Percentiles rank a stretch among this genome's conserved stretches.
Evolutionary conservation across 1,140 invertebrate genomes (phyloP).

Genomic region (Colletes gigas): DNA sequence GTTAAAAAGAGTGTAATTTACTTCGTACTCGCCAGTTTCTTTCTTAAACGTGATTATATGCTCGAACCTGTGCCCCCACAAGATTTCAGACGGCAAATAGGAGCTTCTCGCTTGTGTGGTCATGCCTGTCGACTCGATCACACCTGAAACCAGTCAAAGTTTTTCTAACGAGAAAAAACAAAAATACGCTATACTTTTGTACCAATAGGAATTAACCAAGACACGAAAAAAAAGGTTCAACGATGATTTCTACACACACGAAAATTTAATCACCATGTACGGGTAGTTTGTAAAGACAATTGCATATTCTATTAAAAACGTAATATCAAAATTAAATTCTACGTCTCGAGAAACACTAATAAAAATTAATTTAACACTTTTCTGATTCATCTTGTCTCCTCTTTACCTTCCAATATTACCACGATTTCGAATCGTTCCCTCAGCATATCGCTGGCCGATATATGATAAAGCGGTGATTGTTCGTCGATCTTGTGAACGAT

Average conservation of each 20-base stretch:
- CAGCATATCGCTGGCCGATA: constrained; percentile 93
- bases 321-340: too few species aligned
- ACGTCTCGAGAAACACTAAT: too few species aligned
- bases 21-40: constrained; percentile 94
- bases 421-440: constrained; percentile 97
- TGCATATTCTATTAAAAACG: too few species aligned
- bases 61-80: constrained; percentile 97
- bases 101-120: constrained; percentile 94
- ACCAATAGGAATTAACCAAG: too few species aligned
- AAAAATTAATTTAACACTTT: too few species aligned
- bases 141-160: constrained; percentile 33
- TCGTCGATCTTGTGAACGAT: constrained; percentile 92
- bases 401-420: constrained; percentile 95
- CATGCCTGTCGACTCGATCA: constrained; percentile 95
- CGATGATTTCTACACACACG: too few species aligned
- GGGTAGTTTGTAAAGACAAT: too few species aligned
- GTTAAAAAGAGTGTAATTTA: constrained; percentile 97
- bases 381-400: background rate
- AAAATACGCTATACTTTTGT: too few species aligned
- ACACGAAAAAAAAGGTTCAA: too few species aligned
- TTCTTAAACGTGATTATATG: constrained; percentile 95
- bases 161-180: background rate
- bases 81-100: constrained; percentile 94
- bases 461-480: constrained; percentile 92
- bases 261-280: too few species aligned